Conservation (phyloP, 2,113 vertebrate species). For the Sander lucioperca region DNA sequence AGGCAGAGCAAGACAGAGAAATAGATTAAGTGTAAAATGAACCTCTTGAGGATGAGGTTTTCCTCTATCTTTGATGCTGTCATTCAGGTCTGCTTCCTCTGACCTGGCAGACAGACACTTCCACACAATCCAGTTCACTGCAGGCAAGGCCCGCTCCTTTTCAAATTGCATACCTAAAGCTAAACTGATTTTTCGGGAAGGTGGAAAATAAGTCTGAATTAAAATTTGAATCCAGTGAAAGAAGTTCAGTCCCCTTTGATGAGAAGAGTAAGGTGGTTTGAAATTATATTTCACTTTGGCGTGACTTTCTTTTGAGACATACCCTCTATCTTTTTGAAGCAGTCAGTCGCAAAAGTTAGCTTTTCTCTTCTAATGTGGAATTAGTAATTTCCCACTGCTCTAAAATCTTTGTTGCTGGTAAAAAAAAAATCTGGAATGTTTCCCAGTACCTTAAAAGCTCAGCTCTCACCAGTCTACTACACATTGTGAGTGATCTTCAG, state of each 20-base stretch:
- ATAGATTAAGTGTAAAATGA: constrained; percentile 48
- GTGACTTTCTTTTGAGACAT: constrained; percentile 12
- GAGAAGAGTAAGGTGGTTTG: constrained; percentile 19
- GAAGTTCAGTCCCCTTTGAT: constrained; percentile 31
- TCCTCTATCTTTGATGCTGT: constrained; percentile 55
- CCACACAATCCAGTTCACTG: constrained; percentile 23
- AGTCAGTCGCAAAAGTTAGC: constrained; percentile 17
- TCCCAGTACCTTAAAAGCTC: not conserved
- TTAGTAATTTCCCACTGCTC: not conserved
- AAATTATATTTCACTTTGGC: not conserved
- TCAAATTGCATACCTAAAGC: constrained; percentile 23
- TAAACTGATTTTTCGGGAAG: constrained; percentile 32
- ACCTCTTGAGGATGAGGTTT: constrained; percentile 33
- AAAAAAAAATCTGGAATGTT: constrained; percentile 20
- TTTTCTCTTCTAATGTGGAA: constrained; percentile 16
- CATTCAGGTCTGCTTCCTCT: constrained; percentile 53
- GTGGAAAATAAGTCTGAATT: constrained; percentile 23
- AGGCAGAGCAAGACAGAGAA: constrained; percentile 20
- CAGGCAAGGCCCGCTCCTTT: constrained; percentile 4
- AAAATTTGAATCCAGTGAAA: constrained; percentile 27
- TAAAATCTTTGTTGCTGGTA: not conserved
- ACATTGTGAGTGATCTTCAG: constrained; percentile 13
- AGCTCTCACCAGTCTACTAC: not conserved
- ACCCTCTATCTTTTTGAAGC: constrained; percentile 18
- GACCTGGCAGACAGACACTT: constrained; percentile 33